Conservation (phyloP, 1,140 invertebrate genomes). For the Coelopa frigida region DNA sequence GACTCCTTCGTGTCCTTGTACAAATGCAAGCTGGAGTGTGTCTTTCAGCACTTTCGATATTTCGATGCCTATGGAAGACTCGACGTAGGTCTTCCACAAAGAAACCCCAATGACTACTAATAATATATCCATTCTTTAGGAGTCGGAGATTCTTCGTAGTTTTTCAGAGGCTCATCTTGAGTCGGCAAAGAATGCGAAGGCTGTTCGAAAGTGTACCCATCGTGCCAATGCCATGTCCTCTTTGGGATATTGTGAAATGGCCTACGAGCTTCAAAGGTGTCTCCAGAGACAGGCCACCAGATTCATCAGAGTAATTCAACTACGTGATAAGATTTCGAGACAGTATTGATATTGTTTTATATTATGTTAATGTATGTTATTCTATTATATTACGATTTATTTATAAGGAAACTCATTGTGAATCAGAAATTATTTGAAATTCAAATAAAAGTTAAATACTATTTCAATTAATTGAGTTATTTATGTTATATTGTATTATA, state of each 20-base stretch:
- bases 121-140: neutral
- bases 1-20: neutral
- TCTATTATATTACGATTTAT: too few relatives aligned
- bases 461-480: too few relatives aligned
- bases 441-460: too few relatives aligned
- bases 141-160: conserved; percentile 5
- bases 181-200: neutral
- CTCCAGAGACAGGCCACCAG: neutral
- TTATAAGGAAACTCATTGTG: too few relatives aligned
- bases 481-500: conserved; percentile 8
- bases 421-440: too few relatives aligned
- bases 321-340: conserved; percentile 2
- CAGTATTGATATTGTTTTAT: conserved; percentile 1
- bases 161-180: neutral
- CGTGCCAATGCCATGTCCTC: conserved; percentile 1
- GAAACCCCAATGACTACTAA: neutral
- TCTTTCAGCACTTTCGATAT: conserved; percentile 5
- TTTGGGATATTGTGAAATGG: neutral
- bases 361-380: too few relatives aligned
- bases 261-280: neutral
- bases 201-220: neutral
- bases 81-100: conserved; percentile 7
- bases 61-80: conserved; percentile 12
- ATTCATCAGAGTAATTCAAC: neutral
- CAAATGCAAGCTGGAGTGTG: neutral